Base-by-base conservation (phyloP, 2,113 vertebrate species). In the Carettochelys insculpta region DNA sequence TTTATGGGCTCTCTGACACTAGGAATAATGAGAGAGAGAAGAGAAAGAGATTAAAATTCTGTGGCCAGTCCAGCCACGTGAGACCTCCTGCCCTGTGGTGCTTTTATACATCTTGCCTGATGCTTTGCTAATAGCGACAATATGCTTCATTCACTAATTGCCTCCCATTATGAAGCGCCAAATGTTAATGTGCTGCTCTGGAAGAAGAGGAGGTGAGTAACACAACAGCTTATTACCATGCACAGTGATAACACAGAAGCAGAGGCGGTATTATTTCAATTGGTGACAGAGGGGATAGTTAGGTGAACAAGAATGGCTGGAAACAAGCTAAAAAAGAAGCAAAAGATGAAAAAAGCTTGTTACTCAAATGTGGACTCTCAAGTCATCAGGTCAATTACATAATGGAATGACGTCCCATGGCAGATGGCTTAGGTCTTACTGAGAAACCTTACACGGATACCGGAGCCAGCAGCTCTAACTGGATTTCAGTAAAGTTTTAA, bases 81-180 rank as follows among this genome's bases (percentile, higher is more conserved):
- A 90, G 24, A 88, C 92, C 82, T 86, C 95, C 92, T 41, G 13
- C 38, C 20, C 90, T 86, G 5, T 76, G 83, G 13, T 13, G 91
- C 68, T 90, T 82, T 54, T 11, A 20, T 77, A 85, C 1, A 9
- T 68, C 61, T 38, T 68, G 19, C n/a, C 61, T 17, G 2, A n/a
- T 38, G n/a, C 61, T 68, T 68, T 38, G n/a, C 61, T 68, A n/a
- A 38, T 5, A 82, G 92, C 80, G 43, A 90, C 92, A 88, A 92
- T 88, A 24, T 94, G 89, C 94, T 93, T 89, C 95, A 97, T 95
- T 96, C 96, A 96, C 94, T 96, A 97, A 97, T 93, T 95, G 94
- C 95, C 27, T 92, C 80, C 3, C 94, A 45, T 94, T 89, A 80
- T 68, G 8, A 34, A 83, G 80, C 38, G 92, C 85, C 16, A 75